phyloP scores from a whole-genome alignment of 2,888 invertebrate species.

The Ptycholaimellus sp. region DNA sequence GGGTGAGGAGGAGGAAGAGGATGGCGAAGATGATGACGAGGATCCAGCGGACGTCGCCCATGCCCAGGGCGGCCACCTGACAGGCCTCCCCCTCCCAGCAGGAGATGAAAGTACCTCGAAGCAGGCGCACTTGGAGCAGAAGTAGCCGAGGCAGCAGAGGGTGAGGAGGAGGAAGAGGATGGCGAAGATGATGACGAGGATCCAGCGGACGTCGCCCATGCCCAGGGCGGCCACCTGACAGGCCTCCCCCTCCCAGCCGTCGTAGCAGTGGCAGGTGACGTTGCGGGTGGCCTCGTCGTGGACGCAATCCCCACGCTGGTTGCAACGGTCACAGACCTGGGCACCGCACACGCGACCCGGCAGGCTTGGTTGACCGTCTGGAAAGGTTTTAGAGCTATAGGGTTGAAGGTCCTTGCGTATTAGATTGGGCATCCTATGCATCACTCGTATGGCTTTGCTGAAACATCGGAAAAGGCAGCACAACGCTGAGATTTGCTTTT shows the following conservation, averaged over 20 bases:
- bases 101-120: background rate
- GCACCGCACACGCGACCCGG: conserved; percentile 20
- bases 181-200: conserved; percentile 7
- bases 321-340: conserved; percentile 16
- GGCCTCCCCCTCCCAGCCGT: conserved; percentile 16
- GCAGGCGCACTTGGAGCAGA: conserved; percentile 6
- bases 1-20: too few species aligned
- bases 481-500: too few species aligned
- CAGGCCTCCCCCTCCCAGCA: too few species aligned
- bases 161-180: conserved; percentile 7
- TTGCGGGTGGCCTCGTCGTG: conserved; percentile 14
- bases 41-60: too few species aligned
- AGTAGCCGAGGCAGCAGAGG: conserved; percentile 6
- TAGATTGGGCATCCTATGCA: too few species aligned
- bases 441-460: too few species aligned
- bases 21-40: too few species aligned
- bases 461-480: too few species aligned
- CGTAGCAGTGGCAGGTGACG: conserved; percentile 17
- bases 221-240: conserved; percentile 11
- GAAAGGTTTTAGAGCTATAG: too few species aligned
- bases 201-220: conserved; percentile 1
- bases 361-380: conserved; percentile 17
- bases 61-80: too few species aligned
- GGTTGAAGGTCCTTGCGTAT: too few species aligned
- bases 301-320: conserved; percentile 22